Percentiles rank a stretch among this genome's conserved stretches.
These are phyloP conservation scores for Tragelaphus imberbis DNA, from an alignment of 2,113 vertebrate species.

Conservation along the genomic window DNA sequence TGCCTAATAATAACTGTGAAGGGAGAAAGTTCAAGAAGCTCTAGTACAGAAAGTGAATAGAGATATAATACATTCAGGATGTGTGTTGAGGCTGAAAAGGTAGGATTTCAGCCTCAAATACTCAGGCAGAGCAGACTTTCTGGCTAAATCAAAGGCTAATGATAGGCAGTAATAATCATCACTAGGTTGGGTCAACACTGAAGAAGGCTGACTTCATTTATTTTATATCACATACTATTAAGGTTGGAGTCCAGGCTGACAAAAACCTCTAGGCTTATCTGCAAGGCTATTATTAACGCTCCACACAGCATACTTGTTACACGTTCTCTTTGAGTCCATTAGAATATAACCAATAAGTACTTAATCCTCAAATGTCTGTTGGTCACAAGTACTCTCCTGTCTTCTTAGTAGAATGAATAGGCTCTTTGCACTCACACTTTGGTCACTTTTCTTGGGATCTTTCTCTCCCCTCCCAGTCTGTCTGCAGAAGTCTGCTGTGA, in stretches of 20 bases:
- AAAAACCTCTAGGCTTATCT: neutral
- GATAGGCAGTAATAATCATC: neutral
- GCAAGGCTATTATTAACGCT: neutral
- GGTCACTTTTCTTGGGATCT: conserved; percentile 43
- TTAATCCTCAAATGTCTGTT: neutral
- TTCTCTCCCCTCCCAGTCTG: neutral
- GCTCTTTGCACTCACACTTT: neutral
- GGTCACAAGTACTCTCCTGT: neutral
- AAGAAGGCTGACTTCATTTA: neutral
- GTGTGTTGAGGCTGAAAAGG: neutral
- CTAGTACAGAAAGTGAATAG: neutral
- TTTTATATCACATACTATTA: neutral
- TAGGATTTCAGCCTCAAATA: neutral
- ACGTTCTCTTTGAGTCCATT: neutral
- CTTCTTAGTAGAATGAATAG: neutral
- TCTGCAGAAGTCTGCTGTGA: neutral
- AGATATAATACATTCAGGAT: neutral
- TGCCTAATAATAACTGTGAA: neutral
- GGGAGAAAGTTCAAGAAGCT: neutral
- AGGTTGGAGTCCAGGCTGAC: neutral
- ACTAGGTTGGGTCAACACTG: neutral
- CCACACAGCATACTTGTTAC: neutral
- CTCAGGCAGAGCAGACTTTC: neutral
- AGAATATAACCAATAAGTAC: neutral
- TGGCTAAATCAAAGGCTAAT: neutral